phyloP scores from a whole-genome alignment of 2,797 vertebrate genomes.

The Argya squamiceps region DNA sequence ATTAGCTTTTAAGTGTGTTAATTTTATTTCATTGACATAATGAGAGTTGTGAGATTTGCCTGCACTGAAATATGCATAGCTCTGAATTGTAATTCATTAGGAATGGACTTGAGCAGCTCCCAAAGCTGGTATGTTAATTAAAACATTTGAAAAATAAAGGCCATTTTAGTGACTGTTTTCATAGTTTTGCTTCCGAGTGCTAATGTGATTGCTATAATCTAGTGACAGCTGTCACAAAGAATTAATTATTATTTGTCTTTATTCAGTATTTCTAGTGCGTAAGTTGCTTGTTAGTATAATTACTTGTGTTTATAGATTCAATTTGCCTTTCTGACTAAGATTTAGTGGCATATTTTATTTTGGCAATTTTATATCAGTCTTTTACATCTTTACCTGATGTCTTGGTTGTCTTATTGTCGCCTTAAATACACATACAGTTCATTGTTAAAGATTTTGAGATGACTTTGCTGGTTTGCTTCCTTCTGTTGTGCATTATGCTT shows the following conservation, averaged over 20 bases:
- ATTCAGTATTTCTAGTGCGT: not conserved
- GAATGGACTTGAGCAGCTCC: not conserved
- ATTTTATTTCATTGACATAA: not conserved
- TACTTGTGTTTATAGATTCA: not conserved
- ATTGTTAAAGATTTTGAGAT: conserved; percentile 6
- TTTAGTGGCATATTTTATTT: conserved; percentile 8
- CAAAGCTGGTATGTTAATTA: not conserved
- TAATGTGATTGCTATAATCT: conserved; percentile 42
- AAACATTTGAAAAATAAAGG: conserved; percentile 15
- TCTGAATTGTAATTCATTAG: not conserved
- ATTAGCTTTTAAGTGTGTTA: not conserved
- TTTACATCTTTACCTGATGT: not conserved
- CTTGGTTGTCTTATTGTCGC: not conserved
- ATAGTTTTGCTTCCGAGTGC: not conserved
- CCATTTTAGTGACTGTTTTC: not conserved
- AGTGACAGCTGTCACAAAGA: conserved; percentile 26
- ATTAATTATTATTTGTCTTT: conserved; percentile 52
- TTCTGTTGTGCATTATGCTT: conserved; percentile 35
- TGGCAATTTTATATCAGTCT: not conserved
- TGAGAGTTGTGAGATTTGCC: not conserved
- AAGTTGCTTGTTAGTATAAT: conserved; percentile 35
- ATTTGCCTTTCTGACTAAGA: conserved; percentile 8
- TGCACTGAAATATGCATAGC: not conserved
- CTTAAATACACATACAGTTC: not conserved
- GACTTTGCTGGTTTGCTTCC: conserved; percentile 43